phyloP scores from a whole-genome alignment of 2,888 invertebrate genomes.

The Lymantria monacha region DNA sequence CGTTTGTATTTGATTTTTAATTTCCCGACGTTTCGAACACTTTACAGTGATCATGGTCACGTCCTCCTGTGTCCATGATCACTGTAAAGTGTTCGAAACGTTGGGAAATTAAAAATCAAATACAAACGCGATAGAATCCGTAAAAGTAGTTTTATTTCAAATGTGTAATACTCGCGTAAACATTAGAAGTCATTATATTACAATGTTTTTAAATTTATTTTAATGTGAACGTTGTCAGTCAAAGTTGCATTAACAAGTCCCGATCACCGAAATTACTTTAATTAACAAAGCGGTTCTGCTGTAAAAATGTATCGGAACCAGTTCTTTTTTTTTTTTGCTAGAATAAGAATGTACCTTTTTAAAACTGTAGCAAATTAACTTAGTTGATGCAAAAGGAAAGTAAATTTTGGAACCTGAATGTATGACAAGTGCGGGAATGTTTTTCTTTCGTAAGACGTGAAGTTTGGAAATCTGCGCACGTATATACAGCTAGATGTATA shows the following conservation, averaged over 20 bases:
- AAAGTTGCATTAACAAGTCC: constrained; percentile 58
- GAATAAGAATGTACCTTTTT: constrained; percentile 52
- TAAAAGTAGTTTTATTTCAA: too few relatives aligned
- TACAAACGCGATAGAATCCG: too few relatives aligned
- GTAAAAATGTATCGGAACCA: constrained; percentile 59
- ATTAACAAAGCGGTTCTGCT: constrained; percentile 61
- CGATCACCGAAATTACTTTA: constrained; percentile 64
- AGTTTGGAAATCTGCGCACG: background rate
- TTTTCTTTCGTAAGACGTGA: background rate
- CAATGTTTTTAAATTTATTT: constrained; percentile 12
- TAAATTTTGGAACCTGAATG: constrained; percentile 40
- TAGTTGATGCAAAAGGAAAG: constrained; percentile 41
- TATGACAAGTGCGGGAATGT: background rate
- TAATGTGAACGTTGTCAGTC: constrained; percentile 55
- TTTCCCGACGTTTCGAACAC: too few relatives aligned
- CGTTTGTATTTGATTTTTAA: too few relatives aligned
- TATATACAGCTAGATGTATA: background rate
- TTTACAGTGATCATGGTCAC: too few relatives aligned
- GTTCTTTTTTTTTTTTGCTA: constrained; percentile 40
- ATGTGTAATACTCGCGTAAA: too few relatives aligned
- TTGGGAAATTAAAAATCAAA: too few relatives aligned
- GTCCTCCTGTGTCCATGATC: too few relatives aligned
- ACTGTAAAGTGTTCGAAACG: too few relatives aligned
- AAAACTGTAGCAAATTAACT: constrained; percentile 55
- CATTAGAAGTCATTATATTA: too few relatives aligned